Base-by-base conservation (phyloP, 2,797 vertebrate genomes). In the Rhincodon typus region DNA sequence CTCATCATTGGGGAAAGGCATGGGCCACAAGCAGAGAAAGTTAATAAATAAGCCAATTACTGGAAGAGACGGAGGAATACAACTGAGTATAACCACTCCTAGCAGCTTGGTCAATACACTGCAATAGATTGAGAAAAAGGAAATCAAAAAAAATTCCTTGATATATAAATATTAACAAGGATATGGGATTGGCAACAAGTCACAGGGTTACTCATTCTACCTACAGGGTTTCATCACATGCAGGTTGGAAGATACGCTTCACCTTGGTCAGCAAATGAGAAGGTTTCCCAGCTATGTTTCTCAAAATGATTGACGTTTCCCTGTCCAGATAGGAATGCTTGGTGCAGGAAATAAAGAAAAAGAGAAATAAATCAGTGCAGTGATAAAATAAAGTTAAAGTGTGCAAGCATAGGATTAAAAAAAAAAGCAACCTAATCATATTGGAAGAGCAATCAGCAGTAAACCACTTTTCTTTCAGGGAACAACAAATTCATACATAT, bases 261-360 rank as follows among this genome's bases (percentile, higher is more conserved):
- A 99, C 99, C 99, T 99, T 99, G 98, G 99, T 99, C 98, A 99
- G 99, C 98, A 99, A 98, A 98, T 99, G 99, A 98, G 99, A 98
- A 98, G 99, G 99, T 96, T 99, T 99, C 98, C 99, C 99, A 98
- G 99, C 99, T 98, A 99, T 99, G 98, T 98, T 99, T 99, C 99
- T 98, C 98, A 99, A 98, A 98, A 99, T 99, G 96, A 99, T 99
- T 97, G 99, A 99, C 97, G 99, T 99, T 98, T 99, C 99, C 98
- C 98, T 98, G 98, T 99, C 99, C 99, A 99, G 98, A 99, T 99
- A 99, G 97, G 99, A 99, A 98, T 99, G 99, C 99, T 99, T 99
- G 96, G 98, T 97, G 97, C 97, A 98, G 97, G 97, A 98, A 97
- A 96, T 95, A 98, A 96, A 98, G 96, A 53, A 96, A 96, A 96